Conservation (phyloP, 2,888 invertebrate species). For the Sicus ferrugineus region DNA sequence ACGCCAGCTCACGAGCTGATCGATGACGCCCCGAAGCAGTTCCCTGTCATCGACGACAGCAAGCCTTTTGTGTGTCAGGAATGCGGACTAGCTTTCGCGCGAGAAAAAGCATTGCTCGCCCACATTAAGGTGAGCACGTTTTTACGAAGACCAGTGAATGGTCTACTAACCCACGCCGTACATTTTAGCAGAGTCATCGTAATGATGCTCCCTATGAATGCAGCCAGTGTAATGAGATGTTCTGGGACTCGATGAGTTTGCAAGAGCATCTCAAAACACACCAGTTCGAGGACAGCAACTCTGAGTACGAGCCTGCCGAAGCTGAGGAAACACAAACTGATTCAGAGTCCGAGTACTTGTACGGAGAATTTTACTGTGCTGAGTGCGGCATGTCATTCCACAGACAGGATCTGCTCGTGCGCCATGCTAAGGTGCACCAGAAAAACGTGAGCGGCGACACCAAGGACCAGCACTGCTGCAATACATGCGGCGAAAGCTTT, state of each 20-base stretch:
- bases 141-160: not conserved
- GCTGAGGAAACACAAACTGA: constrained; percentile 61
- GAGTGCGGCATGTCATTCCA: constrained; percentile 83
- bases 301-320: constrained; percentile 63
- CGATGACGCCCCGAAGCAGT: constrained; percentile 49
- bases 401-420: constrained; percentile 75
- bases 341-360: constrained; percentile 68
- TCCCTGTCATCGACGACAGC: constrained; percentile 73
- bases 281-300: constrained; percentile 67
- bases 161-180: not conserved
- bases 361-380: constrained; percentile 72
- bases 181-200: constrained; percentile 71
- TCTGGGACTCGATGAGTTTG: constrained; percentile 73
- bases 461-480: constrained; percentile 72
- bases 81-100: constrained; percentile 79
- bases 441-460: constrained; percentile 51
- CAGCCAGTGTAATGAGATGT: constrained; percentile 81
- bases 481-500: constrained; percentile 81
- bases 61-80: constrained; percentile 84
- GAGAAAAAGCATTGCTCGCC: constrained; percentile 82
- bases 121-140: constrained; percentile 69
- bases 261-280: constrained; percentile 71
- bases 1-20: constrained; percentile 36
- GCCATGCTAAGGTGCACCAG: constrained; percentile 70
- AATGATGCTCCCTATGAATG: constrained; percentile 84